Conservation (phyloP, 2,113 vertebrate genomes). For the Condylura cristata region DNA sequence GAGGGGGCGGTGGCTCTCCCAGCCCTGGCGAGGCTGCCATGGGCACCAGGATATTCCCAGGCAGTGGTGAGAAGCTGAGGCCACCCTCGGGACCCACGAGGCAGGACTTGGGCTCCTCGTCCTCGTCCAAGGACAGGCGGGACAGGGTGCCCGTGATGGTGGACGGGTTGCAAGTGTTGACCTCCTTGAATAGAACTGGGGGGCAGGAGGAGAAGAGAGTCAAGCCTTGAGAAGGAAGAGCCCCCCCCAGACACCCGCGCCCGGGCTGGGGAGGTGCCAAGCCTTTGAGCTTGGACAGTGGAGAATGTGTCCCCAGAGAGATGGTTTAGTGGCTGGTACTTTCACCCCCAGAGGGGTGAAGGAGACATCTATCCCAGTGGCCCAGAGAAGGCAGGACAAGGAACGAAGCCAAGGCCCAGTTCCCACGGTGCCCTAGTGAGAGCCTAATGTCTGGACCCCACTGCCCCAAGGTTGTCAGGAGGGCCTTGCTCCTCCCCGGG, state of each 20-base stretch:
- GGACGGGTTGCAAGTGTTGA: constrained; percentile 97
- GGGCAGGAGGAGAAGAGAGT: constrained; percentile 3
- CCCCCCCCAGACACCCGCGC: background rate
- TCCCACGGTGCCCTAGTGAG: background rate
- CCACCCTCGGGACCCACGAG: constrained; percentile 91
- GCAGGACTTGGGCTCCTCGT: constrained; percentile 95
- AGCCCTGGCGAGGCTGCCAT: constrained; percentile 93
- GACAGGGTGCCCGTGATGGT: constrained; percentile 98
- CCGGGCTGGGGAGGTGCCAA: background rate
- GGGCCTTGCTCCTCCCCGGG: background rate
- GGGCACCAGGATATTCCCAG: constrained; percentile 95
- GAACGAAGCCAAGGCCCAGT: background rate
- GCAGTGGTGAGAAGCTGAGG: constrained; percentile 94
- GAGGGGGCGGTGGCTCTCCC: constrained; percentile 91
- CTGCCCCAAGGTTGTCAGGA: background rate
- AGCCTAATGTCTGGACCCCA: background rate
- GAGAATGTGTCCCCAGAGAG: background rate
- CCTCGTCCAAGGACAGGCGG: constrained; percentile 97
- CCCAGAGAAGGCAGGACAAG: background rate
- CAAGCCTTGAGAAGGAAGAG: background rate
- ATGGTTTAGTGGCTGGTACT: background rate
- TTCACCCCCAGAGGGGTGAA: background rate
- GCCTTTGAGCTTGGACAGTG: background rate
- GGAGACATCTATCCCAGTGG: background rate
- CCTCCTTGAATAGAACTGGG: constrained; percentile 98